A percentile compares a stretch with the other conserved stretches of the same genome.
Evolutionary conservation across 2,113 vertebrate genomes (phyloP).

Genomic region (Upupa epops): DNA sequence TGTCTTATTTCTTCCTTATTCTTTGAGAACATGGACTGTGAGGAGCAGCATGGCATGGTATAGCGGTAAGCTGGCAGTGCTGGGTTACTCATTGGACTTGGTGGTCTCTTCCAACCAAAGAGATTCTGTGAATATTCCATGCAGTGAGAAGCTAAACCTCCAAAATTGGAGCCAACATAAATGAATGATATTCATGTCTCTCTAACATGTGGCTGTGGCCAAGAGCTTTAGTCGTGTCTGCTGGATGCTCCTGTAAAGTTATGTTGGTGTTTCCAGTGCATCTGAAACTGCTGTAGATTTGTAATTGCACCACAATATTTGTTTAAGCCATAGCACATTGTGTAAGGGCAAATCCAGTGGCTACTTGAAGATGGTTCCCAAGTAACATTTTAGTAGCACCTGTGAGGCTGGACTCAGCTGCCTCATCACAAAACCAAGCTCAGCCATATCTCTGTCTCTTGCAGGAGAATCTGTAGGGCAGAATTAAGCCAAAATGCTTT

Average conservation of each 20-base stretch:
- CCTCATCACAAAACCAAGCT: neutral
- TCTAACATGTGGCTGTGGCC: neutral
- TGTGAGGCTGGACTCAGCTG: neutral
- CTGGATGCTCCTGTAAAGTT: neutral
- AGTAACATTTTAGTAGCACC: neutral
- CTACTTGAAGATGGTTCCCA: neutral
- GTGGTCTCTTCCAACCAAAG: too few relatives aligned
- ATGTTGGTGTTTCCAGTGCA: neutral
- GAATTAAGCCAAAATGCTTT: neutral
- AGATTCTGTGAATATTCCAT: neutral
- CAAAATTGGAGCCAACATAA: neutral
- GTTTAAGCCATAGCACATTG: neutral
- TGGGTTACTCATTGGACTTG: too few relatives aligned
- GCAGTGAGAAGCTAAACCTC: neutral
- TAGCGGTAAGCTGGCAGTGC: too few relatives aligned
- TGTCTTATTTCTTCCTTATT: slow-evolving; percentile 10
- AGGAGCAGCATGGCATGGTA: neutral
- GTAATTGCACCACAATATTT: neutral
- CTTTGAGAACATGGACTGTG: neutral
- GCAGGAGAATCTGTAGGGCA: neutral
- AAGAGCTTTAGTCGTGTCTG: neutral
- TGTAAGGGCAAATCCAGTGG: neutral
- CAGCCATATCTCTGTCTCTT: neutral
- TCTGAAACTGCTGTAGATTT: neutral
- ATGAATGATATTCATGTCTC: neutral